Percentiles rank a stretch among this genome's conserved stretches.
Evolutionary conservation across 2,888 invertebrate species (phyloP).

Genomic region (Amaurobius ferox): DNA sequence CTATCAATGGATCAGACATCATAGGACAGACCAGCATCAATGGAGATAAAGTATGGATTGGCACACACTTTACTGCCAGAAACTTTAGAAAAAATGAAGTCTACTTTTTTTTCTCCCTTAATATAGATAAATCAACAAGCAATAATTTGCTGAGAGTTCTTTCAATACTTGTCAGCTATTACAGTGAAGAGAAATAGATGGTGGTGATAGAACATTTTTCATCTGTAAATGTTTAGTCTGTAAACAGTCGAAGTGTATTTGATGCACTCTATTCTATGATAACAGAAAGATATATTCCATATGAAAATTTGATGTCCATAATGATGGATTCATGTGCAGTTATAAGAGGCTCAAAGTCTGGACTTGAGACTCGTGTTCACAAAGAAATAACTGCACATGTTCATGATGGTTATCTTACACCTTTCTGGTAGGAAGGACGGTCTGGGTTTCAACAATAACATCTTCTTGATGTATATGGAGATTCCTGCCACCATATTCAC

Average conservation of each 20-base stretch:
- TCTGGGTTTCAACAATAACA: too few species aligned
- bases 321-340: conserved; percentile 9
- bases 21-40: too few species aligned
- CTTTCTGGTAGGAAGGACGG: too few species aligned
- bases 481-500: not conserved
- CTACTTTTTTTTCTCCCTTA: not conserved
- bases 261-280: not conserved
- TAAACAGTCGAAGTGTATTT: not conserved
- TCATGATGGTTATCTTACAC: too few species aligned
- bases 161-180: too few species aligned
- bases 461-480: not conserved
- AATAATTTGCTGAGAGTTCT: too few species aligned
- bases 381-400: not conserved
- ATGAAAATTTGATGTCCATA: conserved; percentile 4
- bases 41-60: not conserved
- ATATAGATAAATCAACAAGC: not conserved
- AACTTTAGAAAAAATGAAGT: too few species aligned
- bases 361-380: not conserved
- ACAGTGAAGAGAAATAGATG: not conserved
- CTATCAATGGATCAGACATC: not conserved
- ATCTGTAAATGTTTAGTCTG: not conserved
- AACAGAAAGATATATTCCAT: not conserved
- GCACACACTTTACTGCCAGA: not conserved
- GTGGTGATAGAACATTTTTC: not conserved
- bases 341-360: not conserved